Conservation (phyloP, 37 sponge, comb jelly and placozoan species). For the Crambe crambe region DNA sequence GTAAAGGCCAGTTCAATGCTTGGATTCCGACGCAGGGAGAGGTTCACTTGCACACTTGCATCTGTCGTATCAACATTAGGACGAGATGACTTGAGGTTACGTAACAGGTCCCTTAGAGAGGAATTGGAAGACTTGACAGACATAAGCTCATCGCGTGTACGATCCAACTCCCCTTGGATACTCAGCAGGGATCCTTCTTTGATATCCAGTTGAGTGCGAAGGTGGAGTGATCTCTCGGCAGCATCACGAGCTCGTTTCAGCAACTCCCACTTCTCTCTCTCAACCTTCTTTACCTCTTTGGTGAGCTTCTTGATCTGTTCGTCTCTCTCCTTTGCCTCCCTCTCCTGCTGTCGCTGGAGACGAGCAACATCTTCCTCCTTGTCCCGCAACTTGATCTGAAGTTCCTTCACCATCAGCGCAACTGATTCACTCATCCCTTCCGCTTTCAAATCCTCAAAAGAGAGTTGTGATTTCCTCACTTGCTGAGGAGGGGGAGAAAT, state of each 20-base stretch:
- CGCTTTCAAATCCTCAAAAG: not conserved
- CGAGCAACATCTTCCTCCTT: constrained; percentile 39
- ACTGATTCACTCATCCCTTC: not conserved
- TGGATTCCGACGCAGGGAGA: constrained; percentile 21
- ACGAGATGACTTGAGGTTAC: constrained; percentile 30
- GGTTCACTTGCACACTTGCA: constrained; percentile 23
- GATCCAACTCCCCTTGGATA: constrained; percentile 31
- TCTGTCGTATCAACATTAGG: constrained; percentile 26
- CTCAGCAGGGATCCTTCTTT: constrained; percentile 32
- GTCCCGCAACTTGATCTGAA: constrained; percentile 15
- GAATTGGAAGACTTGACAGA: constrained; percentile 69
- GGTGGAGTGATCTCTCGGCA: constrained; percentile 61
- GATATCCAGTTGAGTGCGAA: constrained; percentile 58
- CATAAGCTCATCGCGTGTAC: constrained; percentile 44
- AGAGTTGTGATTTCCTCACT: not conserved
- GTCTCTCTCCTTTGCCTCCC: constrained; percentile 38
- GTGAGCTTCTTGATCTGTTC: constrained; percentile 53
- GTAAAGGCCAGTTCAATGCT: constrained; percentile 45
- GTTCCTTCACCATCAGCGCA: not conserved
- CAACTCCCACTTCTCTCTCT: constrained; percentile 91
- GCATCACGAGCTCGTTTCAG: constrained; percentile 77
- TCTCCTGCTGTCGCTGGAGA: not conserved
- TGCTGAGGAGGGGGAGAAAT: too few relatives aligned
- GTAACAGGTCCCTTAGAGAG: constrained; percentile 44
- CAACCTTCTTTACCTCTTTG: constrained; percentile 58